Evolutionary conservation across 37 sponge, comb jelly and placozoan genomes (phyloP).

Genomic region (Aplysina aerophoba): DNA sequence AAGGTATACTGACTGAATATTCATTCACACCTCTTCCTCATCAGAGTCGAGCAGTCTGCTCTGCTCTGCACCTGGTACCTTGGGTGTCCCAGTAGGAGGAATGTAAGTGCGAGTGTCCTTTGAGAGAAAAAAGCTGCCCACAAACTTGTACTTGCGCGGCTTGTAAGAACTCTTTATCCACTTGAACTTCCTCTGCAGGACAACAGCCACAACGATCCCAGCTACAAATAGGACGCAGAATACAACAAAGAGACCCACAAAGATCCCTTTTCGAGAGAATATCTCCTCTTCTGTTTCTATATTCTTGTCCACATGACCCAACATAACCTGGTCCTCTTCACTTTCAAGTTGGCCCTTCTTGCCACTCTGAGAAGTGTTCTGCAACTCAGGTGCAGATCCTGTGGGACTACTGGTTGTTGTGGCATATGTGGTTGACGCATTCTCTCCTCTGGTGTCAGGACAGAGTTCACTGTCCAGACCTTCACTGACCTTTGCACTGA

Average conservation of each 20-base stretch:
- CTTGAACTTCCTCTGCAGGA: slow-evolving; percentile 12
- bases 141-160: neutral
- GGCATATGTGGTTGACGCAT: too few relatives aligned
- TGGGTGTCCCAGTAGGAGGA: slow-evolving; percentile 36
- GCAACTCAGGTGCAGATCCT: too few relatives aligned
- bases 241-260: neutral
- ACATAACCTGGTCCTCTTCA: too few relatives aligned
- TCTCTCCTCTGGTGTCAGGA: slow-evolving; percentile 5
- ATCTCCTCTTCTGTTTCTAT: too few relatives aligned
- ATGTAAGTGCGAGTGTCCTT: neutral
- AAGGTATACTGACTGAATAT: too few relatives aligned
- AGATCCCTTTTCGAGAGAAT: neutral
- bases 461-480: slow-evolving; percentile 35
- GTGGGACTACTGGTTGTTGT: too few relatives aligned
- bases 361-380: neutral
- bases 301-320: too few relatives aligned
- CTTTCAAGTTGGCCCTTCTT: too few relatives aligned
- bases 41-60: slow-evolving; percentile 18
- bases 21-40: slow-evolving; percentile 21
- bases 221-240: neutral
- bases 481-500: slow-evolving; percentile 27
- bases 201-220: neutral
- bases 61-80: slow-evolving; percentile 18
- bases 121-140: neutral
- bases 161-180: neutral